Evolutionary conservation across 2,888 invertebrate species (phyloP).

Genomic region (Tetrapedia diversipes): DNA sequence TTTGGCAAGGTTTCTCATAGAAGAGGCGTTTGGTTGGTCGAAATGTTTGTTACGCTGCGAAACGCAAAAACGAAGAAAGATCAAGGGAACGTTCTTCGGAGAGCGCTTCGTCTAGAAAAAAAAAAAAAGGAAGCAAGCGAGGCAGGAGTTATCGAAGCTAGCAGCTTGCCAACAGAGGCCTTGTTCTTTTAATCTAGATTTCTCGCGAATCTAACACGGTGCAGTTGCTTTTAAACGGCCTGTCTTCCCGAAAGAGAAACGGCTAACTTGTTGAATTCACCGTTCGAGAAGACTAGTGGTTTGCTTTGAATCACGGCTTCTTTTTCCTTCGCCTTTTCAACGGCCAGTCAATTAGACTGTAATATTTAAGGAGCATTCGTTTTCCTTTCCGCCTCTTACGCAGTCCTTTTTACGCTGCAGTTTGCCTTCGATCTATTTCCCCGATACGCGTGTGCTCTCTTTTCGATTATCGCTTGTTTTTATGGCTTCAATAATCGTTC

Average conservation of each 20-base stretch:
- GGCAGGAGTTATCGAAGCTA: conserved; percentile 22
- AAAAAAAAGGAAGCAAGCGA: neutral
- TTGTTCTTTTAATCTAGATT: conserved; percentile 59
- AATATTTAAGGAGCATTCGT: conserved; percentile 37
- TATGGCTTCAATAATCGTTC: neutral
- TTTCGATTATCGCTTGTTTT: no score
- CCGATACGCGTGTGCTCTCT: no score
- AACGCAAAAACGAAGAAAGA: conserved; percentile 12
- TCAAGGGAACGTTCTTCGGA: conserved; percentile 34
- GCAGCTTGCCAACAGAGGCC: conserved; percentile 18
- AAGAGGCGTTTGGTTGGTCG: conserved; percentile 8
- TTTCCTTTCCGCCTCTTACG: no score
- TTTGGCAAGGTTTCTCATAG: neutral
- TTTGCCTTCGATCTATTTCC: no score
- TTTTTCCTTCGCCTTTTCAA: conserved; percentile 5
- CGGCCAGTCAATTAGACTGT: conserved; percentile 37
- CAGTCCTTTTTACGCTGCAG: no score
- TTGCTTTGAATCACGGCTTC: conserved; percentile 8
- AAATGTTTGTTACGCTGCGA: conserved; percentile 25
- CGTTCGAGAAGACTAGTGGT: conserved; percentile 24
- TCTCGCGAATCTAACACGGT: conserved; percentile 39
- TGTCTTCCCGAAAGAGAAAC: conserved; percentile 46
- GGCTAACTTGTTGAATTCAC: conserved; percentile 61
- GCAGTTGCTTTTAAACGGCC: conserved; percentile 29
- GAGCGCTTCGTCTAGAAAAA: conserved; percentile 9